Conservation (phyloP, 2,888 invertebrate species). For the Chironomus riparius region DNA sequence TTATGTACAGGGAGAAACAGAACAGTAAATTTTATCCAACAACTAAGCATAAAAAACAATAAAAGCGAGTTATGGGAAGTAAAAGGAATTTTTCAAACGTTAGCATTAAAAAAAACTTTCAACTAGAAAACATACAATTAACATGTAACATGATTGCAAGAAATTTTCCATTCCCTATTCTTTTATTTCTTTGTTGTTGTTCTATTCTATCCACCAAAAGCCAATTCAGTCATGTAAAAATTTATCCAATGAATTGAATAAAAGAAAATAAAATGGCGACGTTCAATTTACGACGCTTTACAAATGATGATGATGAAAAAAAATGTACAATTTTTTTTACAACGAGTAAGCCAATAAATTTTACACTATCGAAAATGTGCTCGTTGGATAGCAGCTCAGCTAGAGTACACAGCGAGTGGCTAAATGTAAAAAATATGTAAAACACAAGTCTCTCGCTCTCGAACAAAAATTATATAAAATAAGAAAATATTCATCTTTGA, state of each 20-base stretch:
- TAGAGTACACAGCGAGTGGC: no score
- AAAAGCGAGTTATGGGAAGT: no score
- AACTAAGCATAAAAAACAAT: no score
- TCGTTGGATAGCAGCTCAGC: no score
- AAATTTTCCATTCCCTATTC: background rate
- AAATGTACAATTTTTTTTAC: background rate
- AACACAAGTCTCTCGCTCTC: background rate
- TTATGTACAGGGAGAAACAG: background rate
- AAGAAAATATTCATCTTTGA: no score
- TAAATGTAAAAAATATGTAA: background rate
- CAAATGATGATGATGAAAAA: background rate
- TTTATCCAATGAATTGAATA: background rate
- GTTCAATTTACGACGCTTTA: background rate
- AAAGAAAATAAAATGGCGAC: conserved; percentile 1
- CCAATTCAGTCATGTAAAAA: background rate
- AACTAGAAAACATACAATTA: background rate
- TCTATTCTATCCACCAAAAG: background rate
- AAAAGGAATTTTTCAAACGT: background rate
- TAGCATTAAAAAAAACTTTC: background rate
- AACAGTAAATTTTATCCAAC: no score
- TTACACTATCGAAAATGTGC: background rate
- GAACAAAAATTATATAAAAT: background rate
- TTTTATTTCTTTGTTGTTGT: background rate
- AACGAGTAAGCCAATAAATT: background rate
- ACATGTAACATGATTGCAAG: background rate